Base-by-base conservation (phyloP, 2,888 invertebrate species). In the Invenusta paracnida region DNA sequence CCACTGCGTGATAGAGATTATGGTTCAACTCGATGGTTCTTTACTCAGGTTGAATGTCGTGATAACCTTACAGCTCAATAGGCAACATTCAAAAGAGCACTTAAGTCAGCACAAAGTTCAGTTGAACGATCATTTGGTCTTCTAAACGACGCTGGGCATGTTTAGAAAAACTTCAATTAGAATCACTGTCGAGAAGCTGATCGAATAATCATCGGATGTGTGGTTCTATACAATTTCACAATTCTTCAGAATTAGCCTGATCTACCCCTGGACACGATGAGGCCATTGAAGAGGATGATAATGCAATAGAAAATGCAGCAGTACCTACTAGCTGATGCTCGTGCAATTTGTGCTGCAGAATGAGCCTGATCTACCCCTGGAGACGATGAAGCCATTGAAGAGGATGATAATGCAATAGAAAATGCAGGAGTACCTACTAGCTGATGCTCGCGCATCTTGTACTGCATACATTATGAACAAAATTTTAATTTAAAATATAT, bases 91-190 rank as follows among this genome's bases (percentile, higher is more conserved):
- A 82, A 82, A 25, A 30, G n/a, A 30, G 82, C 23, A 82, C 82
- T 25, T 30, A 2, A 23, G 82, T 82, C 82, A 82, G 82, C 82
- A 82, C 29, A 29, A 82, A 30, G 82, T 82, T 27, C 82, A n/a
- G 82, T 82, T 82, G 82, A 82, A 23, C 29, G 82, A 30, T 2
- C 82, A n/a, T n/a, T n/a, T n/a, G n/a, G n/a, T n/a, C n/a, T 82
- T 13, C 82, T 82, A 82, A 82, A 30, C 5, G 82, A 28, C 29
- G 82, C 29, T 82, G 29, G 30, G 31, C 29, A 30, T 82, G 82
- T 28, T 82, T 82, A 29, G 31, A 82, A 17, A 30, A 30, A 30
- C 82, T 82, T 5, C 82, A 29, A 30, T 29, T 82, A 30, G 82
- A 23, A 30, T 29, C n/a, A n/a, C n/a, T n/a, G n/a, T n/a, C n/a